Base-by-base conservation (phyloP, 2,888 invertebrate genomes). In the Rhagonycha fulva region DNA sequence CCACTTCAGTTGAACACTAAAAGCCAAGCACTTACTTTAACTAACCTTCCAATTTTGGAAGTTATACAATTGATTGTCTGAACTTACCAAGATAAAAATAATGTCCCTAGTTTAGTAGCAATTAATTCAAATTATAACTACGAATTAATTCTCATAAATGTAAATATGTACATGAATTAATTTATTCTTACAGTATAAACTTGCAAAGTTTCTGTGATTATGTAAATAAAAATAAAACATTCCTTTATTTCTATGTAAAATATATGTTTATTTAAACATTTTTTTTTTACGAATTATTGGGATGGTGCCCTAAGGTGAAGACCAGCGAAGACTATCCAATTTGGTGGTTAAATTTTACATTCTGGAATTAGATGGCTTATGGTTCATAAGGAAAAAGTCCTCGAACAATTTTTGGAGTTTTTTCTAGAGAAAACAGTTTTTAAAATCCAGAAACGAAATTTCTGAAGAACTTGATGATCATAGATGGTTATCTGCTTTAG, bases 161-260 rank as follows among this genome's bases (percentile, higher is more conserved):
- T 62, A 28, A 47, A 60, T 26, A 68, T 61, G 61, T 62, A 63
- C 61, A 19, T 67, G 67, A 68, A 14, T 30, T 75, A 67, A 71
- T 75, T 75, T 75, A 75, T 71, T 75, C 9, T 70, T 70, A 28
- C 28, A 74, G 74, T 71, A 71, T 71, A 61, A 47, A 24, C 60
- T 60, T 63, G 69, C n/a, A 62, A 74, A 74, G 70, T 66, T 66
- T 74, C 74, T 75, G 75, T 75, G 75, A 75, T 75, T 68, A 75
- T 66, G 74, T 62, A 74, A 72, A 72, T 72, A 70, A 71, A 26
- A 71, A 62, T 71, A 60, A 63, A 75, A 75, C 75, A 75, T 75
- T 75, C 75, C 75, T 71, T 63, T 47, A 47, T 47, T 47, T 47
- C 47, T 47, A 47, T 9, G 47, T 47, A 47, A n/a, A 47, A 47